These are phyloP conservation scores for Sarcoramphus papa DNA, from an alignment of 2,797 vertebrate genomes.

Conservation along the genomic window DNA sequence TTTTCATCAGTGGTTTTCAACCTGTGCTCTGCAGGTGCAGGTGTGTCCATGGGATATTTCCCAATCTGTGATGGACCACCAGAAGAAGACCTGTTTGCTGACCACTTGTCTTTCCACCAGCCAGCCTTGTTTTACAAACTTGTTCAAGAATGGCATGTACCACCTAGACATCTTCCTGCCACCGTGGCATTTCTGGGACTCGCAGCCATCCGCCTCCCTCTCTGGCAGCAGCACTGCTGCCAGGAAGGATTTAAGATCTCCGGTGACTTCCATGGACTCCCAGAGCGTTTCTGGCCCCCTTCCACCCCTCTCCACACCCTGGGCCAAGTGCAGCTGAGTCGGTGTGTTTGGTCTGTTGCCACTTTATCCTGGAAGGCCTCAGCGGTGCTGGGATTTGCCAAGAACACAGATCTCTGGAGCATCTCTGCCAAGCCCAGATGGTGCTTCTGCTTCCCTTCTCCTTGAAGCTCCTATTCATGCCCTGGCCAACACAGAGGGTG, in stretches of 20 bases:
- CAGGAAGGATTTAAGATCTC: background rate
- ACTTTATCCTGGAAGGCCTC: conserved; percentile 45
- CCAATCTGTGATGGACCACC: background rate
- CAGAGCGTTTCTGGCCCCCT: background rate
- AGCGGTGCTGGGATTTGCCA: background rate
- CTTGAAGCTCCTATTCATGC: background rate
- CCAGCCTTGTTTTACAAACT: background rate
- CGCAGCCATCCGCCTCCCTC: fast-evolving
- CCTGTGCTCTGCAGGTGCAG: background rate
- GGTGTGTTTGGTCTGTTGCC: background rate
- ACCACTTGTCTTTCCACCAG: background rate
- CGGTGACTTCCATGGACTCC: background rate
- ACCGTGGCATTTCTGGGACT: background rate
- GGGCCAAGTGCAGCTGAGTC: background rate
- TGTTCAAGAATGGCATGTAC: fast-evolving
- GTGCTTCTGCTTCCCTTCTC: background rate
- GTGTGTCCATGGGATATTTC: background rate
- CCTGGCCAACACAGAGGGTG: background rate
- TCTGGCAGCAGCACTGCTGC: background rate
- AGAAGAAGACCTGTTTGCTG: background rate
- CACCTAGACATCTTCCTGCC: background rate
- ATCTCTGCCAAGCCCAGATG: conserved; percentile 37
- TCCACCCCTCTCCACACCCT: background rate
- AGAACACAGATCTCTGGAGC: background rate
- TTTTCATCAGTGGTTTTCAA: background rate